Evolutionary conservation across 2,888 invertebrate genomes (phyloP).

Genomic region (Scotopteryx bipunctaria): DNA sequence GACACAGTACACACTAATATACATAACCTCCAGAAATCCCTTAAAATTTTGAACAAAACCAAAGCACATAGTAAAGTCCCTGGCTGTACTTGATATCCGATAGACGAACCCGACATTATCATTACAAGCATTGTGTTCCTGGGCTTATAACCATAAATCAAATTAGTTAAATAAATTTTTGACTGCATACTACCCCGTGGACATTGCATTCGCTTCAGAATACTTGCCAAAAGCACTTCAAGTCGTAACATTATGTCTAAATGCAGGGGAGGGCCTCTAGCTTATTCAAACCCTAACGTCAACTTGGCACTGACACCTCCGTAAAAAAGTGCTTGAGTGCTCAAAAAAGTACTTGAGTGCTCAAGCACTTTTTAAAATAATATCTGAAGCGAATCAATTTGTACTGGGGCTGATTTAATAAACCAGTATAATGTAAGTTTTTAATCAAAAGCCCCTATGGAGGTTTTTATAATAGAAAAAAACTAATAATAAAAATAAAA

Average conservation of each 20-base stretch:
- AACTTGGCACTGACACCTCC: too few relatives aligned
- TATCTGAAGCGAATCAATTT: constrained; percentile 11
- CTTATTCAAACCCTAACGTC: background rate
- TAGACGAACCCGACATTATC: constrained; percentile 2
- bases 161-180: constrained; percentile 64
- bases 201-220: constrained; percentile 8
- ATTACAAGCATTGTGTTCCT: constrained; percentile 68
- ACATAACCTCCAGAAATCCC: too few relatives aligned
- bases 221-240: background rate
- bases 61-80: constrained; percentile 9
- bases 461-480: constrained; percentile 80
- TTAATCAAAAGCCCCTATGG: constrained; percentile 79
- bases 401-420: constrained; percentile 45
- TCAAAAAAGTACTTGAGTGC: too few relatives aligned
- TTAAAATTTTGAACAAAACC: background rate
- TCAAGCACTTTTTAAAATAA: too few relatives aligned
- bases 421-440: constrained; percentile 79
- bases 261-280: background rate
- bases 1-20: too few relatives aligned
- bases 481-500: constrained; percentile 61
- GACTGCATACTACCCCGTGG: constrained; percentile 62
- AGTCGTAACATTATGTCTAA: background rate
- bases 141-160: constrained; percentile 66
- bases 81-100: too few relatives aligned
- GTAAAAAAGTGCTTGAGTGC: too few relatives aligned